Conservation (phyloP, 2,797 vertebrate genomes). For the Halcyon badia region DNA sequence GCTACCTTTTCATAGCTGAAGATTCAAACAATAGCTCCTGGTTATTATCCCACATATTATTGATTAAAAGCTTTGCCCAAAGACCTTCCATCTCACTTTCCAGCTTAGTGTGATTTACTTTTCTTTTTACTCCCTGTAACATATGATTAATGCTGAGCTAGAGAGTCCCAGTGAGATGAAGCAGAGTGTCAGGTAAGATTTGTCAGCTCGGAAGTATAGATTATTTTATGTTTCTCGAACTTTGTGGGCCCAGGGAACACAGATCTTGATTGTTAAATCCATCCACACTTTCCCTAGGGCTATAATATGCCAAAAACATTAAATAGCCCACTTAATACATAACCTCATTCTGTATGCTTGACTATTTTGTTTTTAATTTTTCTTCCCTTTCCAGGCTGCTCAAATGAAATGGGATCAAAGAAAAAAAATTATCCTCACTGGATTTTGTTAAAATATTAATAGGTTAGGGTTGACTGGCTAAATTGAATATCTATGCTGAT, state of each 20-base stretch:
- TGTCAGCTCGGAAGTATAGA: slow-evolving; percentile 93
- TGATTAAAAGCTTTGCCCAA: slow-evolving; percentile 91
- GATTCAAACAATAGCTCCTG: slow-evolving; percentile 83
- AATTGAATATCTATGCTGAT: slow-evolving; percentile 99
- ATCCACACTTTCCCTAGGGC: slow-evolving; percentile 88
- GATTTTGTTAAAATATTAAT: slow-evolving; percentile 99
- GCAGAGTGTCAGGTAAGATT: slow-evolving; percentile 90
- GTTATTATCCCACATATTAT: slow-evolving; percentile 87
- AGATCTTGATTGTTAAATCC: slow-evolving; percentile 90
- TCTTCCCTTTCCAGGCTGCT: slow-evolving; percentile 89
- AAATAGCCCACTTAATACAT: slow-evolving; percentile 97
- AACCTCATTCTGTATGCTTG: slow-evolving; percentile 93
- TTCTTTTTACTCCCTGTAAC: slow-evolving; percentile 85
- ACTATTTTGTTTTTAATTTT: slow-evolving; percentile 92
- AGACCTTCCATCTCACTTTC: slow-evolving; percentile 91
- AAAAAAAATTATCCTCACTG: slow-evolving; percentile 92
- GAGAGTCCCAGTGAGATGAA: slow-evolving; percentile 86
- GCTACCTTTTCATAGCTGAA: slow-evolving; percentile 72
- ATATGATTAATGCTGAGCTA: slow-evolving; percentile 92
- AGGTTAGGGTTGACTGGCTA: slow-evolving; percentile 99
- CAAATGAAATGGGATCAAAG: slow-evolving; percentile 99
- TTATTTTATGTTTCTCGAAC: slow-evolving; percentile 92
- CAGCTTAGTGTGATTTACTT: slow-evolving; percentile 86
- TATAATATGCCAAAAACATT: slow-evolving; percentile 92
- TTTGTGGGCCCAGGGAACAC: slow-evolving; percentile 88